Evolutionary conservation across 2,888 invertebrate genomes (phyloP), one percentile per base, ranked within the genome.

Genomic region (Synanthedon andrenaeformis): DNA sequence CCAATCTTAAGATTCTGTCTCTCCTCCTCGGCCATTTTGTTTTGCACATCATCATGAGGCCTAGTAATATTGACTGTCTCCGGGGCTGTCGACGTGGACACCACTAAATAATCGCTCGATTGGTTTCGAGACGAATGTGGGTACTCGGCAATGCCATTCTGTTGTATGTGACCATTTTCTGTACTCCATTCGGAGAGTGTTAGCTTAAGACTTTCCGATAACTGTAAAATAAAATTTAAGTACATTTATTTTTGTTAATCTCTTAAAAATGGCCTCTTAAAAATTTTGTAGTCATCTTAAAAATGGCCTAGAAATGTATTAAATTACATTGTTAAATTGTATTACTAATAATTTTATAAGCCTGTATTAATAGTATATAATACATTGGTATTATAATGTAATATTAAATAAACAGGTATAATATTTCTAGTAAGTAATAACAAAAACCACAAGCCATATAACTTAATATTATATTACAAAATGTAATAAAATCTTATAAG

Each of bases 1-100:
- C 94, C 94, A 62, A 96, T 92, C 82, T 95, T 95, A 42, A 95
- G 84, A 64, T 94, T 93, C 64, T 92, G 90, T 49, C 94, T 84
- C 59, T 93, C 92, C 58, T 93, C 91, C 62, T 92, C 92, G 0
- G 89, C 89, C 73, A 93, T 89, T 69, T 91, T 91, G 58, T 84
- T 86, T 51, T 88, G 81, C 0, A 92, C 82, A 63, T 93, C 92
- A 69, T 91, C 90, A 53, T 89, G 89, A 0, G 89, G 89, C 59
- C 91, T 83, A 45, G 89, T 89, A 53, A 92, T 86, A 56, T 86
- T 80, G 28, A 91, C 69, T 53, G 83, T 82, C 51, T 53, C 59
- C 0, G 68, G 58, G 1, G 62, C 65, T 0, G 66, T 59, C 0
- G 81, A 70, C 0, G 77, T 72, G 0, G 81, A 68, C 0, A 85